A percentile compares a stretch with the other conserved stretches of the same genome.
phyloP scores from a whole-genome alignment of 2,797 vertebrate genomes.

The Podarcis lilfordi region DNA sequence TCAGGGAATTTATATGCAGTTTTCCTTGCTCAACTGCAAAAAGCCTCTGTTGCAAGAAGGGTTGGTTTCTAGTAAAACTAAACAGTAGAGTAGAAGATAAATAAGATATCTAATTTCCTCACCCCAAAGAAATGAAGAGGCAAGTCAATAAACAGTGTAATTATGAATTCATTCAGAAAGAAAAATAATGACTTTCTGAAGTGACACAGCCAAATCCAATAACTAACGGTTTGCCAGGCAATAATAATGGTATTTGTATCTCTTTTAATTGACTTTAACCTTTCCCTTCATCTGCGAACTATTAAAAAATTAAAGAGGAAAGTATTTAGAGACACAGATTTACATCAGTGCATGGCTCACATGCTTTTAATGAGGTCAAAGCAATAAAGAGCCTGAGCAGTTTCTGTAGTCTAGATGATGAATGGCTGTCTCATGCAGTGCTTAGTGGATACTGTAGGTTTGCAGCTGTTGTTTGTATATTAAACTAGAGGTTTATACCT shows the following conservation, averaged over 20 bases:
- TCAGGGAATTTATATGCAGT: conserved; percentile 33
- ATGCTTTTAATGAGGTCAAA: conserved; percentile 77
- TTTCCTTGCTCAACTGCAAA: conserved; percentile 47
- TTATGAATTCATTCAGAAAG: conserved; percentile 71
- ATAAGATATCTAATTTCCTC: conserved; percentile 26
- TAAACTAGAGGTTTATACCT: conserved; percentile 33
- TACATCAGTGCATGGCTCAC: conserved; percentile 68
- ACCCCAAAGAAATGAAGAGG: conserved; percentile 45
- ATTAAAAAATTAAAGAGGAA: conserved; percentile 76
- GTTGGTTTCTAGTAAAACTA: background rate
- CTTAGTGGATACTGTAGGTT: conserved; percentile 25
- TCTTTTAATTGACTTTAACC: conserved; percentile 78
- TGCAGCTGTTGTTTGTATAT: conserved; percentile 42
- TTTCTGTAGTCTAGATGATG: conserved; percentile 68
- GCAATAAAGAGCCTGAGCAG: conserved; percentile 71
- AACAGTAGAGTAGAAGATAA: conserved; percentile 11
- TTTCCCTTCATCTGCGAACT: conserved; percentile 73
- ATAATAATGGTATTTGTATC: conserved; percentile 75
- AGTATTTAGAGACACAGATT: conserved; percentile 76
- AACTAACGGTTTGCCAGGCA: conserved; percentile 69
- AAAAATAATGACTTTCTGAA: conserved; percentile 65
- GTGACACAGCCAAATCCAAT: conserved; percentile 67
- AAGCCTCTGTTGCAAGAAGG: conserved; percentile 32
- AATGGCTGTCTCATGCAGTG: conserved; percentile 53
- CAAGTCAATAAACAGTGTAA: conserved; percentile 68